Evolutionary conservation across 1,140 invertebrate genomes (phyloP), one percentile per base, ranked within the genome.

Genomic region (Drosophila nebulosa): DNA sequence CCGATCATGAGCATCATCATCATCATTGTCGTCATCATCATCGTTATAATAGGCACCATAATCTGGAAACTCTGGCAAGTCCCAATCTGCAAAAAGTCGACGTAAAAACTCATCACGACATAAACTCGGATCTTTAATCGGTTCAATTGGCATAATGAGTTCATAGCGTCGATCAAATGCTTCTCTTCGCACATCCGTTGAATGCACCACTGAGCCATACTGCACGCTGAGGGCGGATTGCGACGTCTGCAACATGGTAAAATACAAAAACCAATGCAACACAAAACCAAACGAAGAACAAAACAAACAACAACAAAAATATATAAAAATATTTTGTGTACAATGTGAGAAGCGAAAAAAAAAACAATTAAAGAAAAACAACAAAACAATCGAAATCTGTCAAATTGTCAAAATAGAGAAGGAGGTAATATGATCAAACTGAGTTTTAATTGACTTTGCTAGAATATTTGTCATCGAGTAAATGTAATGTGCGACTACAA

Each of bases 61-160:
- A 9, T 32, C 26, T 12, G 1, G 12, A 1, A 6, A 10, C 1
- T 36, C 35, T 6, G 22, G 36, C 14, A 60, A 18, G 1, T 63
- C 5, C 5, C 71, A n/a, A 21, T 63, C 46, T 0, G 22, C 53
- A 24, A 67, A 72, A 1, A 67, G 7, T 21, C 30, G 27, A 10
- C 27, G 42, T 50, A 75, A 6, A 16, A 72, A 72, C 46, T 46
- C 22, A 59, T 75, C 73, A 24, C 69, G 73, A 18, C 69, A 71
- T 51, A 51, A 12, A 4, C 6, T 9, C 14, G 55, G 46, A 55
- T 63, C 36, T 10, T 60, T 22, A 2, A 53, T 7, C 1, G 22
- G 16, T 4, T 58, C 21, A 0, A 74, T 58, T 18, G 72, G 72
- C 63, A 71, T 66, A 39, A 74, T 14, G 2, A 58, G 9, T 7